These are phyloP conservation scores for Melieria omissa DNA, from an alignment of 2,888 invertebrate species.

Conservation along the genomic window DNA sequence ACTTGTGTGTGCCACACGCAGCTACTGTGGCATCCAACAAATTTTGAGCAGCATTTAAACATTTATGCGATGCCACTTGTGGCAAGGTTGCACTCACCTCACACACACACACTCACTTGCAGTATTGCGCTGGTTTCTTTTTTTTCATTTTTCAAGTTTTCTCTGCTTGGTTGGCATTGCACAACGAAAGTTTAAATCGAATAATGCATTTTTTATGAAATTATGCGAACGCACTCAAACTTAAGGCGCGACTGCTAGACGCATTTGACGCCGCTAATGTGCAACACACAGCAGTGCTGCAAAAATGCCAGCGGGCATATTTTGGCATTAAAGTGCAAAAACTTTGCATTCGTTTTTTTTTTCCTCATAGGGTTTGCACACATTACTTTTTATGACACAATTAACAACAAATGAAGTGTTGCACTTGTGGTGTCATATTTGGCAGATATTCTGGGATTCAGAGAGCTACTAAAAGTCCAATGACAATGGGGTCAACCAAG, in stretches of 20 bases:
- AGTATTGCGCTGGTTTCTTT: slow-evolving; percentile 14
- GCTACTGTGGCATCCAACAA: too few species aligned
- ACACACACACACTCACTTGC: slow-evolving; percentile 7
- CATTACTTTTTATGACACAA: slow-evolving; percentile 46
- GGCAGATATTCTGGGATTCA: neutral
- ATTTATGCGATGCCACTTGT: too few species aligned
- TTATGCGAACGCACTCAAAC: slow-evolving; percentile 5
- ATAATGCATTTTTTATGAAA: slow-evolving; percentile 32
- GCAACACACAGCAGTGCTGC: slow-evolving; percentile 14
- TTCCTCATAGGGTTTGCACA: slow-evolving; percentile 15
- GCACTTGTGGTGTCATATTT: neutral
- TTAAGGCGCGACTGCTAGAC: neutral
- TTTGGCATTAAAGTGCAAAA: slow-evolving; percentile 25
- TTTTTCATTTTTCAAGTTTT: slow-evolving; percentile 2
- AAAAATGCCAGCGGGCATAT: slow-evolving; percentile 17
- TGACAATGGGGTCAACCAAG: too few species aligned
- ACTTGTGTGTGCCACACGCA: too few species aligned
- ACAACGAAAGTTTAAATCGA: slow-evolving; percentile 22
- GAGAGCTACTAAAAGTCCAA: too few species aligned
- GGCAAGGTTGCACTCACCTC: slow-evolving; percentile 21
- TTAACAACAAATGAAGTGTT: slow-evolving; percentile 26
- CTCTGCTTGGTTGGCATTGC: slow-evolving; percentile 1
- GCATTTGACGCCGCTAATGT: slow-evolving; percentile 9
- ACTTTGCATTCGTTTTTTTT: slow-evolving; percentile 34
- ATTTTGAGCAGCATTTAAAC: too few species aligned